A percentile compares a stretch with the other conserved stretches of the same genome.
Conservation (phyloP, 2,113 vertebrate species). For the Triplophysa siluroides region DNA sequence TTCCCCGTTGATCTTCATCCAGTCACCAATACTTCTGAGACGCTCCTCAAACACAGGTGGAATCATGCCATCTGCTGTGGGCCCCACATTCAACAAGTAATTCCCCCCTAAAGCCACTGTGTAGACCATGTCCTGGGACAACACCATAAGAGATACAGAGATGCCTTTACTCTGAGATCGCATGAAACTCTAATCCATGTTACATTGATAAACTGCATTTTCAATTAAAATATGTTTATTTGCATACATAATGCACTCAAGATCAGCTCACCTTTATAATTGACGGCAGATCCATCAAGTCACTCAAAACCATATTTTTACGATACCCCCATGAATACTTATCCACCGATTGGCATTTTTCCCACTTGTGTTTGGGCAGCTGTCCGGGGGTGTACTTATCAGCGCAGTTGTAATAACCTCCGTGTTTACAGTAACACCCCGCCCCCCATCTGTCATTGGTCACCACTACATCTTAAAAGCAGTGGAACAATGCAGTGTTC, state of each 20-base stretch:
- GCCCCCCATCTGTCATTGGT: conserved; percentile 93
- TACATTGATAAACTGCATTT: neutral
- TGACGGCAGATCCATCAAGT: conserved; percentile 72
- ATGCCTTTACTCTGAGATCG: too few species aligned
- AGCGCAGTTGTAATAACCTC: conserved; percentile 90
- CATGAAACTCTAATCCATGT: neutral
- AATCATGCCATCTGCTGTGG: conserved; percentile 88
- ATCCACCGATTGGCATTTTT: conserved; percentile 93
- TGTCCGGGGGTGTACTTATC: conserved; percentile 85
- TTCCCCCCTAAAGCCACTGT: conserved; percentile 92
- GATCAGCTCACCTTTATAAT: conserved; percentile 78
- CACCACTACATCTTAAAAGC: conserved; percentile 82
- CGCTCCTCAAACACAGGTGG: conserved; percentile 87
- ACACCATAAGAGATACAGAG: neutral
- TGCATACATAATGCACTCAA: neutral
- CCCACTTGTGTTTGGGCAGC: conserved; percentile 89
- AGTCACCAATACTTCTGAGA: conserved; percentile 84
- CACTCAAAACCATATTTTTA: conserved; percentile 75
- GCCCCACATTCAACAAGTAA: conserved; percentile 93
- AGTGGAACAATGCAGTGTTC: neutral
- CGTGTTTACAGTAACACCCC: conserved; percentile 86
- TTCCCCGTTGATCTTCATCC: conserved; percentile 86
- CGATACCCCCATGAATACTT: conserved; percentile 89
- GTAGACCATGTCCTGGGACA: conserved; percentile 81
- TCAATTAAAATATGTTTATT: too few species aligned